phyloP scores from a whole-genome alignment of 2,888 invertebrate species.

The Cheilosia pagana region DNA sequence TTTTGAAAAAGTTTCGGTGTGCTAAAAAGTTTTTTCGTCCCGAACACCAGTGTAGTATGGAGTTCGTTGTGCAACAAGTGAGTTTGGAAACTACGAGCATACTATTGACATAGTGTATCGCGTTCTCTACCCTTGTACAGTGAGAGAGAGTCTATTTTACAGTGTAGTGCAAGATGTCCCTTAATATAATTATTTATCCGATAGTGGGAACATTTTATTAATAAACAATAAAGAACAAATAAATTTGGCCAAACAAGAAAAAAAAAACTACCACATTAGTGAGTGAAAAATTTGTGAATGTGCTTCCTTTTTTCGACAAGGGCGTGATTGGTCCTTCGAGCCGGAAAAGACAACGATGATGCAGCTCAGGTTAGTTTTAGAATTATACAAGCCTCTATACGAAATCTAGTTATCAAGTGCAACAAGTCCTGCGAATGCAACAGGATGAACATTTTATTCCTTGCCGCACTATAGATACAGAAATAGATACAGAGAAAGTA shows the following conservation, averaged over 20 bases:
- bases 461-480: conserved; percentile 37
- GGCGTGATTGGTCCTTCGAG: conserved; percentile 48
- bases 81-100: conserved; percentile 83
- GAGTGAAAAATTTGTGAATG: conserved; percentile 6
- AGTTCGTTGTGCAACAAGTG: conserved; percentile 84
- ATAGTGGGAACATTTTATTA: conserved; percentile 35
- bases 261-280: neutral
- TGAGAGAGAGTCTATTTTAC: conserved; percentile 11
- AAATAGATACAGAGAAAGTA: conserved; percentile 56
- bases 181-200: neutral
- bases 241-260: neutral
- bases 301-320: neutral
- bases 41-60: conserved; percentile 77
- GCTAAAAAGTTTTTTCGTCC: conserved; percentile 80
- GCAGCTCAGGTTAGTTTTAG: conserved; percentile 38
- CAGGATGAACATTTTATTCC: conserved; percentile 51
- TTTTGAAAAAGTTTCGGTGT: conserved; percentile 84
- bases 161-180: conserved; percentile 41
- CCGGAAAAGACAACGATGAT: conserved; percentile 21
- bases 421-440: conserved; percentile 70
- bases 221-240: neutral
- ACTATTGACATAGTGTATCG: conserved; percentile 76
- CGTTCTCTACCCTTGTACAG: conserved; percentile 52
- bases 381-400: neutral
- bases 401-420: conserved; percentile 24